Evolutionary conservation across 1,140 invertebrate genomes (phyloP).

Genomic region (Drosophila ohnishii): DNA sequence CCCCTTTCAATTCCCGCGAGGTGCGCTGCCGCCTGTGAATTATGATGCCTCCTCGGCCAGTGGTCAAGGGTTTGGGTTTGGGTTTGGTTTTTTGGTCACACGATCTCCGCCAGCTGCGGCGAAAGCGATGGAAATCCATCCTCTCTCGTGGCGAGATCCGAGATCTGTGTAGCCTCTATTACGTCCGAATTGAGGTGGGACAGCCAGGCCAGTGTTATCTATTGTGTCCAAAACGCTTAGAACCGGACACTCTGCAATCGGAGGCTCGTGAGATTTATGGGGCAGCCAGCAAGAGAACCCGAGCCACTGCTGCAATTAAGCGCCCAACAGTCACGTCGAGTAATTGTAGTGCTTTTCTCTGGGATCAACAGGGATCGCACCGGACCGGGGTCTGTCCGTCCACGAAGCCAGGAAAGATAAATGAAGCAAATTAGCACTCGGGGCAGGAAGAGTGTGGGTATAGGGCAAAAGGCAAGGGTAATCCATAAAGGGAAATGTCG

Average conservation of each 20-base stretch:
- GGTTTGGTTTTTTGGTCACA: constrained; percentile 34
- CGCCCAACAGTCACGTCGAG: constrained; percentile 47
- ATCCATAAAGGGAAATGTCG: background rate
- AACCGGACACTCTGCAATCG: constrained; percentile 66
- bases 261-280: constrained; percentile 76
- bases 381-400: constrained; percentile 3
- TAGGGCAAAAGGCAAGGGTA: constrained; percentile 3
- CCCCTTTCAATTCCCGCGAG: constrained; percentile 15
- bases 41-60: constrained; percentile 47
- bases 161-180: constrained; percentile 35
- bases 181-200: constrained; percentile 14
- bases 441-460: constrained; percentile 1
- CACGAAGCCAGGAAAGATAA: constrained; percentile 60
- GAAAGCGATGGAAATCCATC: constrained; percentile 17
- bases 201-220: constrained; percentile 26
- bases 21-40: constrained; percentile 29
- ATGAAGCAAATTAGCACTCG: constrained; percentile 66
- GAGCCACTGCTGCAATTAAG: constrained; percentile 58
- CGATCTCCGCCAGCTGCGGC: constrained; percentile 46
- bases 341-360: constrained; percentile 26
- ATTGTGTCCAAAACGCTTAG: constrained; percentile 32
- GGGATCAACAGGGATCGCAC: background rate
- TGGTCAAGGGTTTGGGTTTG: constrained; percentile 24
- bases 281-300: constrained; percentile 22
- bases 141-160: constrained; percentile 18